Base-by-base conservation (phyloP, 2,888 invertebrate genomes). In the Eupithecia vulgata region DNA sequence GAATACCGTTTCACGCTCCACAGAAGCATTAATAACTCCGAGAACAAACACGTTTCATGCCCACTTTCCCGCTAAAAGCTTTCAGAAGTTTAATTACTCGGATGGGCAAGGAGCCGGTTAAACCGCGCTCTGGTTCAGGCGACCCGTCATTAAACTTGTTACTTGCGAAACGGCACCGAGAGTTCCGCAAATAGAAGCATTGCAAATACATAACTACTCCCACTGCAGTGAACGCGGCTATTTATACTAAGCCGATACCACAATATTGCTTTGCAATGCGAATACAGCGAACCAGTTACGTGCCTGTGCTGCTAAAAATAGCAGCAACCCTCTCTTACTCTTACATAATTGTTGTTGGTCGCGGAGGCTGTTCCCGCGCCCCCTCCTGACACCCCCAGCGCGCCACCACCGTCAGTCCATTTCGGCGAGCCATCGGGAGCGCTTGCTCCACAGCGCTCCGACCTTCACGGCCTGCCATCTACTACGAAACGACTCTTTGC, bases 311-410 rank as follows among this genome's bases (percentile, higher is more conserved):
- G 86, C 91, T 91, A 91, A 90, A 93, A 92, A 94, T 94, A 94
- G 91, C 87, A 85, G 76, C 92, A 75, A 75, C 75, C 72, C 75
- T 92, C 92, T 86, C 86, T 85, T 84, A 84, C 87, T 73, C 68
- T 90, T 92, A 91, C 86, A 87, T 92, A 93, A 92, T 92, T 91
- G 85, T 90, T 90, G 88, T 90, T 86, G 90, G 89, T 86, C 79
- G 48, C 48, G 91, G 92, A 91, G 92, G 92, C 91, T 93, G 92
- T 87, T 87, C 88, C 86, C 84, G 76, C 83, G 81, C 79, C 79
- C n/a, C 77, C 45, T 45, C 77, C 79, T 74, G 62, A 12, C 35
- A 12, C 37, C 74, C 83, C 83, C 80, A 52, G 48, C 48, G 48
- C 37, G 62, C 70, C 48, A 74, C 82, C 74, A 81, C 78, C 79